phyloP scores from a whole-genome alignment of 2,797 vertebrate species.

The Sebastes hopkinsi region DNA sequence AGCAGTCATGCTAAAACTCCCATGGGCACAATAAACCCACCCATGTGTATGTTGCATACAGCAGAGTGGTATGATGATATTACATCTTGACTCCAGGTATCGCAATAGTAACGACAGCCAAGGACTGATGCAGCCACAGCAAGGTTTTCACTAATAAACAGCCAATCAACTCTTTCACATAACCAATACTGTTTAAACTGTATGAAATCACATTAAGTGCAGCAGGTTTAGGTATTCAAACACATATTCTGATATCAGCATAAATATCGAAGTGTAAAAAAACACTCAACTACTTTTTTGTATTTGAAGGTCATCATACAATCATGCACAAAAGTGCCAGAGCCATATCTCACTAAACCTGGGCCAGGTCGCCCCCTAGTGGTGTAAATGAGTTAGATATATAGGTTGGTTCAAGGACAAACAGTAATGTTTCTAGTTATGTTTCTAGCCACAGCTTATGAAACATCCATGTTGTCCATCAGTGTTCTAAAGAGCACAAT shows the following conservation, averaged over 20 bases:
- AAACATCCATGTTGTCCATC: not conserved
- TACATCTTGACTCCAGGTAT: not conserved
- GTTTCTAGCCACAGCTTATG: not conserved
- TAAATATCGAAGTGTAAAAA: not conserved
- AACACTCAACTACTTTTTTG: not conserved
- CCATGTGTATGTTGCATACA: not conserved
- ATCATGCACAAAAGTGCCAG: not conserved
- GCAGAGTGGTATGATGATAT: not conserved
- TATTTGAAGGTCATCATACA: not conserved
- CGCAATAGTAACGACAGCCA: not conserved
- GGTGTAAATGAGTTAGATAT: not conserved
- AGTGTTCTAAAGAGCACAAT: not conserved
- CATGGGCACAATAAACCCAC: not conserved
- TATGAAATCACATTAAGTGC: not conserved
- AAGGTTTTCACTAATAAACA: not conserved
- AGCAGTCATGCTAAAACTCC: slow-evolving; percentile 9
- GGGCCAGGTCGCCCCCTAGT: slow-evolving; percentile 40
- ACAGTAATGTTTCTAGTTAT: not conserved
- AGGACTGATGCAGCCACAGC: not conserved
- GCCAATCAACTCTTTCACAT: not conserved
- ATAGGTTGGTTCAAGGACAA: not conserved
- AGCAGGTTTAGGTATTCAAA: not conserved
- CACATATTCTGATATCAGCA: not conserved
- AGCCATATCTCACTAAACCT: not conserved
- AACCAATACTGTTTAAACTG: not conserved